Base-by-base conservation (phyloP, 1,140 invertebrate species). In the Anthonomus grandis region DNA sequence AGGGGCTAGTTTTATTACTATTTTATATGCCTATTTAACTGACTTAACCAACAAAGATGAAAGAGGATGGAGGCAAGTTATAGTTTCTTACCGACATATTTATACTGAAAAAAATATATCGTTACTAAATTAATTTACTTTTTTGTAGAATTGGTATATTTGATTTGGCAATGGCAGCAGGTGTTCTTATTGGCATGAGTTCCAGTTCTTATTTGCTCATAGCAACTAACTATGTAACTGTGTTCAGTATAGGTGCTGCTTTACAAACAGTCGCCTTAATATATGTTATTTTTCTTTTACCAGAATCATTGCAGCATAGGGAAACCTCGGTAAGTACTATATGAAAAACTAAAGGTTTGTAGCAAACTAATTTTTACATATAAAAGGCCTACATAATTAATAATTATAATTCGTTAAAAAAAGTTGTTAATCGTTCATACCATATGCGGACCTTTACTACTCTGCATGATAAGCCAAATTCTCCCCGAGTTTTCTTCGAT, bases 81-180 rank as follows among this genome's bases (percentile, higher is more conserved):
- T 23, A 42, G 6, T n/a, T n/a, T n/a, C n/a, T n/a, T n/a, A n/a
- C n/a, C n/a, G n/a, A n/a, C n/a, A n/a, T n/a, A n/a, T n/a, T n/a
- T n/a, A n/a, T 44, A 34, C 8, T 44, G n/a, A n/a, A n/a, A n/a
- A n/a, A n/a, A n/a, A n/a, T n/a, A n/a, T n/a, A n/a, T n/a, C 13
- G 27, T 27, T 22, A 17, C n/a, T 18, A 41, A 5, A 24, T 52
- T 13, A 9, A 22, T 3, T 42, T 9, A 21, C 13, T 22, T 8
- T 6, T 47, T 18, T 53, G 15, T n/a, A 83, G 81, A 60, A 79
- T 87, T 75, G 83, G 82, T 36, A 74, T 81, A 36, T 69, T 86
- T 60, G 80, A 86, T 65, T 77, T 77, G 8, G 65, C 75, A 0
- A 70, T 85, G n/a, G 79, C 78, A 21, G 63, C 75, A 19, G 85